Conservation (phyloP, 1,140 invertebrate genomes). For the Venustaconcha ellipsiformis region DNA sequence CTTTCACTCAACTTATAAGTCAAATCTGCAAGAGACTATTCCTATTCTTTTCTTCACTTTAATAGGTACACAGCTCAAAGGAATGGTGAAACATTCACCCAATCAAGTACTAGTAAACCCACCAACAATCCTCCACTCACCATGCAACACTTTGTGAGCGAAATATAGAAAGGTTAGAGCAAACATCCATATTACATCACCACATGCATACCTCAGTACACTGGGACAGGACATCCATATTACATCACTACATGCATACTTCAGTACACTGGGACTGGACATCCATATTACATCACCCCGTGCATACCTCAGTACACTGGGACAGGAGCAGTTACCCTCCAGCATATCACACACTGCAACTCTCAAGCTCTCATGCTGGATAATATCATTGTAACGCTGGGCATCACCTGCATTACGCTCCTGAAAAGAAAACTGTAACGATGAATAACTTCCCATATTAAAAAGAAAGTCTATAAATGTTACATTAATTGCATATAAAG, state of each 20-base stretch:
- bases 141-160: not conserved
- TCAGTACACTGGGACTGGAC: not conserved
- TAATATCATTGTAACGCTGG: slow-evolving; percentile 74
- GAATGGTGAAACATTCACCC: no score
- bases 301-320: slow-evolving; percentile 51
- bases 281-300: not conserved
- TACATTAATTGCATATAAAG: not conserved
- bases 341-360: slow-evolving; percentile 75
- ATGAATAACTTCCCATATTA: not conserved
- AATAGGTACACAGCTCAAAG: no score
- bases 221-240: no score
- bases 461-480: not conserved
- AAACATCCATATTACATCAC: not conserved
- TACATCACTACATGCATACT: not conserved
- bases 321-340: slow-evolving; percentile 65
- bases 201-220: not conserved
- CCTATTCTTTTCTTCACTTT: no score
- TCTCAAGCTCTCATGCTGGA: slow-evolving; percentile 73
- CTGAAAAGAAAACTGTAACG: slow-evolving; percentile 51
- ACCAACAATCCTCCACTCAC: not conserved
- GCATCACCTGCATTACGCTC: slow-evolving; percentile 71
- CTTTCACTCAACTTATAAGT: no score
- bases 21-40: no score
- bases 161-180: not conserved
- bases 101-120: no score